Conservation (phyloP, 2,888 invertebrate species). For the Cerceris ruficornis region DNA sequence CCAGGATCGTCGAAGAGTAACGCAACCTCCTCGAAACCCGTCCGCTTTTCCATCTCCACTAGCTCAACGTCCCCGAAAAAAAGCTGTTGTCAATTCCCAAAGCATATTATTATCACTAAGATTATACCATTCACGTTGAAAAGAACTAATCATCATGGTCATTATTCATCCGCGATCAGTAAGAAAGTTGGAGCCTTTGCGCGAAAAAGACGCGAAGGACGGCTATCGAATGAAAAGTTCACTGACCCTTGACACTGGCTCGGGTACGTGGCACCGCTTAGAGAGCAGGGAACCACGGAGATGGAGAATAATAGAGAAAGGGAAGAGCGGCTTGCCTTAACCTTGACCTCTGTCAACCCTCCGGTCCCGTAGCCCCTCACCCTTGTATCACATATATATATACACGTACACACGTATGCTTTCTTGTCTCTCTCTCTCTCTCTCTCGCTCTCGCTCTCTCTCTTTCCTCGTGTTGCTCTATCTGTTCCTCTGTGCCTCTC, state of each 20-base stretch:
- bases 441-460: conserved; percentile 2
- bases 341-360: conserved; percentile 67
- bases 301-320: conserved; percentile 36
- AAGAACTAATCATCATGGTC: neutral
- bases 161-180: conserved; percentile 12
- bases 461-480: conserved; percentile 3
- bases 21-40: no score
- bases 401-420: conserved; percentile 21
- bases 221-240: conserved; percentile 52
- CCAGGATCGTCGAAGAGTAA: no score
- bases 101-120: no score
- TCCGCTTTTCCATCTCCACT: no score
- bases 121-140: neutral
- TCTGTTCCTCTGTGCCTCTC: no score
- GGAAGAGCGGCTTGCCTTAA: conserved; percentile 55
- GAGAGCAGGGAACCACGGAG: conserved; percentile 20
- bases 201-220: neutral
- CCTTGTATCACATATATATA: neutral
- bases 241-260: conserved; percentile 61
- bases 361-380: conserved; percentile 14
- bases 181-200: conserved; percentile 14
- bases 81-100: no score
- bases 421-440: conserved; percentile 1
- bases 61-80: no score
- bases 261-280: conserved; percentile 28